Evolutionary conservation across 2,113 vertebrate species (phyloP).

Genomic region (Drymodes brunneopygia): DNA sequence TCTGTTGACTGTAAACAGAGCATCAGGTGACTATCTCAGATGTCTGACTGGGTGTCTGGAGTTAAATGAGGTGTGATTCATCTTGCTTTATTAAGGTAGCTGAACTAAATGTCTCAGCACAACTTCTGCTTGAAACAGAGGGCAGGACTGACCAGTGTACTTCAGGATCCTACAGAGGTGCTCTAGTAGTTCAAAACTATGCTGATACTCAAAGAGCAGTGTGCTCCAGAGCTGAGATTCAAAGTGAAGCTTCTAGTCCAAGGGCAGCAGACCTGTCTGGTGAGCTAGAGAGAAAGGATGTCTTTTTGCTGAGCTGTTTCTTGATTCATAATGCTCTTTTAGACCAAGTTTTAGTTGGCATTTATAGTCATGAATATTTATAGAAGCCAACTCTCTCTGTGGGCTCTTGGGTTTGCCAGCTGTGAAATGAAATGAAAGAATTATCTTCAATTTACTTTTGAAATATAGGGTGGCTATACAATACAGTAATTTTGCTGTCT

Average conservation of each 20-base stretch:
- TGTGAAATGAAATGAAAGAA: conserved; percentile 6
- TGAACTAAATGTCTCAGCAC: background rate
- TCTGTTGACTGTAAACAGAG: background rate
- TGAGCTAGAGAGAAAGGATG: background rate
- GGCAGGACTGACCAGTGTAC: background rate
- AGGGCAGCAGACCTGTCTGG: background rate
- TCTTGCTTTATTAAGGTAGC: background rate
- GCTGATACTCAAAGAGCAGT: background rate
- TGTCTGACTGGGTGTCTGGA: background rate
- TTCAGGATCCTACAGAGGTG: background rate
- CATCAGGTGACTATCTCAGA: background rate
- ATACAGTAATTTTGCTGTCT: background rate
- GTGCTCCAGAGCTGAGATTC: background rate
- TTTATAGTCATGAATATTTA: conserved; percentile 19
- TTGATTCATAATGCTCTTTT: background rate
- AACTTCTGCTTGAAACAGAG: background rate
- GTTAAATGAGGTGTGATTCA: background rate
- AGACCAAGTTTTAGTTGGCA: conserved; percentile 17
- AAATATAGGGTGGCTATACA: background rate
- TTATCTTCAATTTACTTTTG: conserved; percentile 12
- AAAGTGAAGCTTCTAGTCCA: background rate
- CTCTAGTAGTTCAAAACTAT: background rate
- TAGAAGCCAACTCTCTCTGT: background rate
- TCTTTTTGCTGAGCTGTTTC: background rate
- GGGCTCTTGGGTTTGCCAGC: background rate